Evolutionary conservation across 2,113 vertebrate species (phyloP).

Genomic region (Periophthalmodon schlosseri): DNA sequence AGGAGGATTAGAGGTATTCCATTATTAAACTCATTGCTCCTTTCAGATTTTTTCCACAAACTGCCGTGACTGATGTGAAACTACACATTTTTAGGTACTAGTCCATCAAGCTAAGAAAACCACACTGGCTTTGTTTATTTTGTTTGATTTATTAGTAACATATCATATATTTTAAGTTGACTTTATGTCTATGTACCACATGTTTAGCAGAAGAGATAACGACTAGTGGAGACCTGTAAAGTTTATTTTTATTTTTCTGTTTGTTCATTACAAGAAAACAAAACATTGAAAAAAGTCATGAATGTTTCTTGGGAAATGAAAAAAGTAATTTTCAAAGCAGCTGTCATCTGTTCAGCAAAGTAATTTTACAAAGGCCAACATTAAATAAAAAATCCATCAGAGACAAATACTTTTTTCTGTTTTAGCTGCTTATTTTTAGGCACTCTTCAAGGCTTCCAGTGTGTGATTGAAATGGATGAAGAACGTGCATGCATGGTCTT

Average conservation of each 20-base stretch:
- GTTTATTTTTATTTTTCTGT: not conserved
- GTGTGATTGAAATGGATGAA: not conserved
- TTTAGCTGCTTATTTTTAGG: not conserved
- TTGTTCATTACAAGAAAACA: not conserved
- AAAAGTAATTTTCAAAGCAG: conserved; percentile 5
- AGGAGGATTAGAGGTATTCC: too few relatives aligned
- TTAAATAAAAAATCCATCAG: conserved; percentile 6
- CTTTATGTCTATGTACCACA: not conserved
- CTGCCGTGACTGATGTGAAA: too few relatives aligned
- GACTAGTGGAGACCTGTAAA: not conserved
- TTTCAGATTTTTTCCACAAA: too few relatives aligned
- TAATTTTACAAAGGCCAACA: not conserved
- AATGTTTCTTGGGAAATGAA: not conserved
- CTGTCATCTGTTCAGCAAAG: conserved; percentile 1
- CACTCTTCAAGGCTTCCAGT: not conserved
- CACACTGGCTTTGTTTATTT: not conserved
- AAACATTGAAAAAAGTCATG: not conserved
- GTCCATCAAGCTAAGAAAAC: too few relatives aligned
- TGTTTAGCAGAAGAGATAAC: not conserved
- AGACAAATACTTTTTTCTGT: not conserved
- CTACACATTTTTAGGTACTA: too few relatives aligned
- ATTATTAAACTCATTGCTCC: too few relatives aligned
- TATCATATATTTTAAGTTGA: too few relatives aligned
- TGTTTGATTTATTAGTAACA: not conserved
- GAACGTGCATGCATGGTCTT: not conserved